These are phyloP conservation scores for Pogonophryne albipinna DNA, from an alignment of 2,797 vertebrate species.

Conservation along the genomic window DNA sequence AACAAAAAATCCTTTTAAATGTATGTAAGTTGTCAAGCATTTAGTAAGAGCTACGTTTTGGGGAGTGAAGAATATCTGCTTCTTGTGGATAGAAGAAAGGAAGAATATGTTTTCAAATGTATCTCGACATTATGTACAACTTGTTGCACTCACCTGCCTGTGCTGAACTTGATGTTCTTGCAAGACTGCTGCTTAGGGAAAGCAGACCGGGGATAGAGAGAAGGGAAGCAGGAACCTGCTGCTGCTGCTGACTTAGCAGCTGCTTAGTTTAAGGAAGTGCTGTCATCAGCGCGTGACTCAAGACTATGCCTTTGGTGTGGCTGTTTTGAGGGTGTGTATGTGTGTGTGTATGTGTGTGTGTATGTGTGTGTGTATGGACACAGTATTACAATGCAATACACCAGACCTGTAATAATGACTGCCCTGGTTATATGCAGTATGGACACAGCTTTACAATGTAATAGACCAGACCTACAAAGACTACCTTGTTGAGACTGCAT, in stretches of 20 bases:
- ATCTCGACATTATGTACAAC: not conserved
- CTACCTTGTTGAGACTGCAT: not conserved
- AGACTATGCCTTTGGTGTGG: slow-evolving; percentile 16
- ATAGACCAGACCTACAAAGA: not conserved
- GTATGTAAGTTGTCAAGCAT: no score
- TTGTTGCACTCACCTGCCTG: not conserved
- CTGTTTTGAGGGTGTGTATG: no score
- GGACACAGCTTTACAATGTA: not conserved
- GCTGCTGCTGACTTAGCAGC: slow-evolving; percentile 56
- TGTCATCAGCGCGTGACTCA: slow-evolving; percentile 61
- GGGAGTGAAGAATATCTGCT: not conserved
- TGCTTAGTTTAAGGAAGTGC: slow-evolving; percentile 66
- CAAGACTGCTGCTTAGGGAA: not conserved
- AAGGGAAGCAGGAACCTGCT: slow-evolving; percentile 53
- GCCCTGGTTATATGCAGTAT: not conserved
- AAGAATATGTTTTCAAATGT: not conserved
- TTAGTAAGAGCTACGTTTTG: not conserved
- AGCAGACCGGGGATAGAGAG: slow-evolving; percentile 14
- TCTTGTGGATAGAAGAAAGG: not conserved
- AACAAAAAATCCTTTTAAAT: no score
- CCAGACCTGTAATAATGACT: not conserved
- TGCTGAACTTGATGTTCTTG: slow-evolving; percentile 14
- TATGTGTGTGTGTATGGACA: not conserved
- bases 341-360: no score
- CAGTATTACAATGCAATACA: not conserved